Percentiles rank a stretch among this genome's conserved stretches.
phyloP scores from a whole-genome alignment of 2,888 invertebrate species.

The Hirtodrosophila trivittata region DNA sequence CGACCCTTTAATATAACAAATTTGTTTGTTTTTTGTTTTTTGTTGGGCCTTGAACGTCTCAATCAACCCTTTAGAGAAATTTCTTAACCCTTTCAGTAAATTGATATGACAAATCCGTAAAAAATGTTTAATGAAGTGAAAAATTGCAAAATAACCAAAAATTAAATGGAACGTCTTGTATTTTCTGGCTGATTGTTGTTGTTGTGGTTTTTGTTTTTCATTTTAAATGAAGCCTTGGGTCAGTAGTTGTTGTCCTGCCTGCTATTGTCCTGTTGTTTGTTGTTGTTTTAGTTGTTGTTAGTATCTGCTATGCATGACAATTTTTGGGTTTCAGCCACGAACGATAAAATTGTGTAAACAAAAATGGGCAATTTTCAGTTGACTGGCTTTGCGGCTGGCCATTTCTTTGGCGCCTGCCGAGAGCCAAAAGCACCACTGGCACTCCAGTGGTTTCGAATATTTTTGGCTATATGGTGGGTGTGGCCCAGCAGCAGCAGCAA shows the following conservation, averaged over 20 bases:
- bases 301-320: conserved; percentile 58
- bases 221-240: conserved; percentile 60
- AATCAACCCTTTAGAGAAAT: conserved; percentile 64
- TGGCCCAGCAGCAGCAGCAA: conserved; percentile 10
- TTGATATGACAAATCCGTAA: conserved; percentile 75
- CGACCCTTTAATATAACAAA: conserved; percentile 53
- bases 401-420: conserved; percentile 55
- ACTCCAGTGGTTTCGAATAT: too few relatives aligned
- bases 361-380: conserved; percentile 77
- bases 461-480: conserved; percentile 16
- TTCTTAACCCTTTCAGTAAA: conserved; percentile 71
- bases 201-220: conserved; percentile 27
- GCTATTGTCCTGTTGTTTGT: conserved; percentile 9
- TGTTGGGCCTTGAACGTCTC: conserved; percentile 35
- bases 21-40: conserved; percentile 61
- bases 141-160: conserved; percentile 83
- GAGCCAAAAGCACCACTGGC: conserved; percentile 10
- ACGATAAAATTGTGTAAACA: conserved; percentile 73
- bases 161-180: conserved; percentile 70
- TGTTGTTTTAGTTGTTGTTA: conserved; percentile 29
- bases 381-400: conserved; percentile 77
- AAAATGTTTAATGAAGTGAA: conserved; percentile 82
- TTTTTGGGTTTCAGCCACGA: conserved; percentile 39
- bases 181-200: neutral
- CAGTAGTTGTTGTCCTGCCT: conserved; percentile 16